These are phyloP conservation scores for Enteromius thamalakanensis DNA, from an alignment of 2,797 vertebrate species.

Conservation along the genomic window DNA sequence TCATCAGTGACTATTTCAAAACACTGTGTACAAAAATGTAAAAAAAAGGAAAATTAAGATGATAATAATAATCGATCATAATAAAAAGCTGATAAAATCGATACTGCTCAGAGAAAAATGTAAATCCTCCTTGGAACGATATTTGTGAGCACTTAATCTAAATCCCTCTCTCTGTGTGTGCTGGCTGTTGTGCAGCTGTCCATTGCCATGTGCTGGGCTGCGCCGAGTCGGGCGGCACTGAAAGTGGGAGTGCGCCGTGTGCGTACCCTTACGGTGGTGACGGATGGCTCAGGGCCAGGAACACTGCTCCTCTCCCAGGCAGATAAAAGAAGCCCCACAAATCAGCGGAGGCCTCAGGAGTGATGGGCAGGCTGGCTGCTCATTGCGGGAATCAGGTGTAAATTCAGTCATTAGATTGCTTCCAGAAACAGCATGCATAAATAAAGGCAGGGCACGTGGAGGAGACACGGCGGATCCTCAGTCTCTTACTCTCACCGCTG, in stretches of 20 bases:
- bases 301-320: constrained; percentile 64
- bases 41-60: neutral
- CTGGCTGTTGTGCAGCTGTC: constrained; percentile 50
- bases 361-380: constrained; percentile 56
- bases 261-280: constrained; percentile 54
- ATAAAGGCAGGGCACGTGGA: constrained; percentile 64
- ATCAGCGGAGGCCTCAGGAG: constrained; percentile 63
- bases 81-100: neutral
- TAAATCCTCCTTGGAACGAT: constrained; percentile 18
- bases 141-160: constrained; percentile 45
- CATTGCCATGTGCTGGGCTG: constrained; percentile 37
- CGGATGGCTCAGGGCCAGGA: constrained; percentile 70
- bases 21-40: neutral
- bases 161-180: constrained; percentile 30
- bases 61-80: neutral
- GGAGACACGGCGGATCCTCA: constrained; percentile 45
- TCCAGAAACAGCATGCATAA: constrained; percentile 70
- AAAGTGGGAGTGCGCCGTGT: constrained; percentile 12
- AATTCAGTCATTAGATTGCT: constrained; percentile 70
- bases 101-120: neutral
- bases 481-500: constrained; percentile 38
- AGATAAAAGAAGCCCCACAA: constrained; percentile 74
- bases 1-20: neutral
- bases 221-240: neutral
- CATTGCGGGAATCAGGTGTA: constrained; percentile 68